These are phyloP conservation scores for Yponomeuta plumbellus DNA, from an alignment of 2,888 invertebrate genomes.

Conservation along the genomic window DNA sequence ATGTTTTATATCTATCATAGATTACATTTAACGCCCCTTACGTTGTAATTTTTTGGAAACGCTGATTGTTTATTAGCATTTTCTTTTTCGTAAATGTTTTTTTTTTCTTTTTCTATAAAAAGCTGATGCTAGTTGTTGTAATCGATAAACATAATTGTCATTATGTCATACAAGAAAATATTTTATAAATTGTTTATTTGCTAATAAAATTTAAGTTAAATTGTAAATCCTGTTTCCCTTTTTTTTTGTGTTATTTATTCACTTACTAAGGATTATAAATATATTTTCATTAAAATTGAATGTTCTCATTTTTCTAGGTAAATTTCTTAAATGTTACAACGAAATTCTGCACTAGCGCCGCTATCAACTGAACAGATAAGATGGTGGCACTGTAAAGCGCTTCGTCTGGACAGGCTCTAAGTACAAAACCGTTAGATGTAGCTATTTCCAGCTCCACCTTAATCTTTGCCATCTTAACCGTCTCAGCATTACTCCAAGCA, in stretches of 20 bases:
- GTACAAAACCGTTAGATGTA: too few species aligned
- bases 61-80: constrained; percentile 76
- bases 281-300: too few species aligned
- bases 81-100: constrained; percentile 63
- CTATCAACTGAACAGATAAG: too few species aligned
- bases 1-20: constrained; percentile 69
- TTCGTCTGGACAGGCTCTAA: too few species aligned
- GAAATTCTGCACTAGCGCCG: too few species aligned
- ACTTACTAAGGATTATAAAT: too few species aligned
- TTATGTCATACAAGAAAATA: constrained; percentile 67
- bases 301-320: too few species aligned
- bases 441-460: not conserved
- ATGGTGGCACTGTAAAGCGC: too few species aligned
- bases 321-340: too few species aligned
- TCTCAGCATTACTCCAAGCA: not conserved
- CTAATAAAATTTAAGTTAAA: constrained; percentile 80
- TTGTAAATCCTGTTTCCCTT: too few species aligned
- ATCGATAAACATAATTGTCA: constrained; percentile 52
- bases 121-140: constrained; percentile 58
- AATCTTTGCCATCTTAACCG: not conserved
- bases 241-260: too few species aligned
- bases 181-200: constrained; percentile 77
- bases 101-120: constrained; percentile 58
- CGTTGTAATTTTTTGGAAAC: constrained; percentile 56
- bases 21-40: constrained; percentile 62